Base-by-base conservation (phyloP, 2,113 vertebrate genomes). In the Muntiacus muntjak region DNA sequence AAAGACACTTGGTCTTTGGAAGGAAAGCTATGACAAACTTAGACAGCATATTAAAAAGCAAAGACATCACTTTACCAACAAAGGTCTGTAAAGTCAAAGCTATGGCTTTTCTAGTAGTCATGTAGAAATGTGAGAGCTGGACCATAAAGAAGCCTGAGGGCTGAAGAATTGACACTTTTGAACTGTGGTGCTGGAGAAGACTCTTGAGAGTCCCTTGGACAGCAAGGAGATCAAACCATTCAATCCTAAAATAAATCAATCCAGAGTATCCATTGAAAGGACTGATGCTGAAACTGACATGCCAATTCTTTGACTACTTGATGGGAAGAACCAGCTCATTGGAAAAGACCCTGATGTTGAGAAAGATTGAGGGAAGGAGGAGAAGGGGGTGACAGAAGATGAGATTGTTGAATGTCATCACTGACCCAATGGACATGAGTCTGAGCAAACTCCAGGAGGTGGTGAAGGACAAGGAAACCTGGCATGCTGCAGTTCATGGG, bases 131-230 rank as follows among this genome's bases (percentile, higher is more conserved):
- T 76, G 71, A 76, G 23, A 76, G 23, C 6, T 76, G 71, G 71
- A 6, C 6, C 36, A 26, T 76, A 43, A 76, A 76, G 71, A 76
- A 43, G 36, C 21, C 23, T 76, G 71, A 43, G 71, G 26, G 23
- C 23, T 0, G 12, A 7, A 76, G 71, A 76, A 43, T 0, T 76
- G 40, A 14, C 43, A 23, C 71, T 43, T 76, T 43, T 1, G 0
- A 43, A 76, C 1, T 76, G 71, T 43, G 71, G 40, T 76, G 0
- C 12, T 76, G 71, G 23, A 76, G 40, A 76, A 43, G 40, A 43
- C 71, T 76, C 23, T 76, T 76, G 40, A 76, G 40, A 43, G 40
- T 76, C 71, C 40, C 71, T 76, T 76, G 71, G 23, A 26, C 11
- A 5, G 6, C 23, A 76, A 76, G 71, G 71, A 43, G 71, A 76